Conservation (phyloP, 2,797 vertebrate species). For the Chaenodraco wilsoni region DNA sequence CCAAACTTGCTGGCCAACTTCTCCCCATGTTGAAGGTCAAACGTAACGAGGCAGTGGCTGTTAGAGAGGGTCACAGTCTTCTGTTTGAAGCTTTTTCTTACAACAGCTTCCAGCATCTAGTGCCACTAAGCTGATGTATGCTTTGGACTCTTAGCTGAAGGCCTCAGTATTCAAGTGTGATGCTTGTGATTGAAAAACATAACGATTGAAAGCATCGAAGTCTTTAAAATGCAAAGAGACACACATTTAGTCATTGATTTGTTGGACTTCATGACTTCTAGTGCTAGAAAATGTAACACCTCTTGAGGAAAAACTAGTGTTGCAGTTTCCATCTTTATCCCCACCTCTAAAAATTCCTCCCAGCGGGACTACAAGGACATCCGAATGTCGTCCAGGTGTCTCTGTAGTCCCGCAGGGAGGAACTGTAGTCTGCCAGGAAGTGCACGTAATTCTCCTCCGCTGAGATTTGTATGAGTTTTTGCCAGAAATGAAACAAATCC, state of each 20-base stretch:
- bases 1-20: conserved; percentile 8
- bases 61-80: neutral
- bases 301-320: conserved; percentile 14
- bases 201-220: conserved; percentile 28
- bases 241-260: conserved; percentile 36
- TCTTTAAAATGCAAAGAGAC: conserved; percentile 37
- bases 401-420: conserved; percentile 12
- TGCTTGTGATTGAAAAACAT: conserved; percentile 24
- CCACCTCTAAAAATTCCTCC: neutral
- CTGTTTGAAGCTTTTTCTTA: conserved; percentile 7
- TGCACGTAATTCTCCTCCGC: conserved; percentile 19
- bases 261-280: conserved; percentile 38
- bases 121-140: neutral
- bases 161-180: conserved; percentile 5
- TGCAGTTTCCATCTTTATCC: conserved; percentile 10
- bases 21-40: conserved; percentile 2
- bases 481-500: neutral
- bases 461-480: conserved; percentile 9
- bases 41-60: neutral
- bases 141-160: conserved; percentile 12
- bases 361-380: conserved; percentile 10
- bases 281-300: conserved; percentile 24
- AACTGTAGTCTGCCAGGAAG: conserved; percentile 2
- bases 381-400: neutral
- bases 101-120: neutral